Conservation (phyloP, 2,113 vertebrate species). For the Phaethornis superciliosus region DNA sequence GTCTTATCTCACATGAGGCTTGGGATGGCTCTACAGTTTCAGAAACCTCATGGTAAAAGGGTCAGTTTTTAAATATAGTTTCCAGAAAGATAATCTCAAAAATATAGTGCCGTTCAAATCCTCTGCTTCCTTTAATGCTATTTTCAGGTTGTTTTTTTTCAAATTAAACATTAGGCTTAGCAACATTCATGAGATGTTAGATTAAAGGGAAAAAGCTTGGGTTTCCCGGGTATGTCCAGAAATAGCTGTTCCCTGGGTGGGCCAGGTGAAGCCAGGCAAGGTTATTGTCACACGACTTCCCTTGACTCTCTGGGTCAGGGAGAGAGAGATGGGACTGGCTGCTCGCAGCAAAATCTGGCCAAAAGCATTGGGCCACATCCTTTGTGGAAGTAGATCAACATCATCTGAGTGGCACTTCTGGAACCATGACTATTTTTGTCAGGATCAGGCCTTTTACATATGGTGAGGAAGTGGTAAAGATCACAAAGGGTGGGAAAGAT, state of each 20-base stretch:
- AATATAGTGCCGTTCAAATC: slow-evolving; percentile 77
- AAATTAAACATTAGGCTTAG: slow-evolving; percentile 77
- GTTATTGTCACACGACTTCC: slow-evolving; percentile 61
- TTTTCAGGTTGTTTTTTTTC: slow-evolving; percentile 74
- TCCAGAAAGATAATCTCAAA: slow-evolving; percentile 71
- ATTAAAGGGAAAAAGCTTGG: slow-evolving; percentile 76
- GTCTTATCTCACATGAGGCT: slow-evolving; percentile 64
- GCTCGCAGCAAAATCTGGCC: slow-evolving; percentile 11
- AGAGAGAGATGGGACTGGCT: neutral
- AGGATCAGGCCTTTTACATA: slow-evolving; percentile 53
- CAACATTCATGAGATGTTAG: slow-evolving; percentile 57
- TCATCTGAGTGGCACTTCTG: slow-evolving; percentile 9
- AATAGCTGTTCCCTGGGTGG: slow-evolving; percentile 79
- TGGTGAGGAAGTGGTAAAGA: slow-evolving; percentile 61
- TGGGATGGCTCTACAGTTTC: slow-evolving; percentile 22
- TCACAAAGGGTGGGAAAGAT: slow-evolving; percentile 41
- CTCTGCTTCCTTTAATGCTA: slow-evolving; percentile 77
- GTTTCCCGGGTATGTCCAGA: slow-evolving; percentile 68
- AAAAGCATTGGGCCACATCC: slow-evolving; percentile 20
- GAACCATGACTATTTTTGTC: slow-evolving; percentile 34
- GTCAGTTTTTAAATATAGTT: slow-evolving; percentile 66
- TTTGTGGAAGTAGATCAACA: slow-evolving; percentile 57
- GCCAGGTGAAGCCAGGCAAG: slow-evolving; percentile 74
- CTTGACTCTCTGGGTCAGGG: slow-evolving; percentile 46
- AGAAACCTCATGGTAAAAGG: slow-evolving; percentile 60